These are phyloP conservation scores for Melanostoma mellinum DNA, from an alignment of 2,888 invertebrate genomes.

Conservation along the genomic window DNA sequence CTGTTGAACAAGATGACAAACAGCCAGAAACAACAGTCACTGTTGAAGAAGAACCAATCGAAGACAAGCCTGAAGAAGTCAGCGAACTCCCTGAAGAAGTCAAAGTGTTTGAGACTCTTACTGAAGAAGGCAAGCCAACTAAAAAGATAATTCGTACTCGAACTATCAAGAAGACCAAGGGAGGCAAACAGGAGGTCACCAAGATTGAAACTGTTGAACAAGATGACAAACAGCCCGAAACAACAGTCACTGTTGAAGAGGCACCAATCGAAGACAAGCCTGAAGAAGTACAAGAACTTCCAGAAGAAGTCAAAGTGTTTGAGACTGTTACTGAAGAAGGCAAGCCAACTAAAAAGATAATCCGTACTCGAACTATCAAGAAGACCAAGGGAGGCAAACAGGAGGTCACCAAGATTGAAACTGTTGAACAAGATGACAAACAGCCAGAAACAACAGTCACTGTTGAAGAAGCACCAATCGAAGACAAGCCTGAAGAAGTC, in stretches of 20 bases:
- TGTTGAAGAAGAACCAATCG: constrained; percentile 72
- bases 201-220: constrained; percentile 78
- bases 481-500: constrained; percentile 74
- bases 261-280: constrained; percentile 69
- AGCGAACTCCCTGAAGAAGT: constrained; percentile 79
- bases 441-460: constrained; percentile 77
- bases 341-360: constrained; percentile 76
- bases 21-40: constrained; percentile 79
- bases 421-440: constrained; percentile 80
- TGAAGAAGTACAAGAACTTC: constrained; percentile 68
- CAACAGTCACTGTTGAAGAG: constrained; percentile 76
- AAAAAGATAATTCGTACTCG: constrained; percentile 77
- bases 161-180: constrained; percentile 75
- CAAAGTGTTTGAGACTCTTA: constrained; percentile 59
- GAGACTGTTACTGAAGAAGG: constrained; percentile 75
- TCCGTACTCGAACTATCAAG: constrained; percentile 79
- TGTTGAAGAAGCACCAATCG: constrained; percentile 69
- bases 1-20: constrained; percentile 81
- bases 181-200: constrained; percentile 76
- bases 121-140: constrained; percentile 75
- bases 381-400: constrained; percentile 77
- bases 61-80: constrained; percentile 61
- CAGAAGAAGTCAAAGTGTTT: constrained; percentile 76
- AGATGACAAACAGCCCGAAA: constrained; percentile 78
- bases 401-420: constrained; percentile 80